Evolutionary conservation across 1,140 invertebrate species (phyloP).

Genomic region (Lineus longissimus): DNA sequence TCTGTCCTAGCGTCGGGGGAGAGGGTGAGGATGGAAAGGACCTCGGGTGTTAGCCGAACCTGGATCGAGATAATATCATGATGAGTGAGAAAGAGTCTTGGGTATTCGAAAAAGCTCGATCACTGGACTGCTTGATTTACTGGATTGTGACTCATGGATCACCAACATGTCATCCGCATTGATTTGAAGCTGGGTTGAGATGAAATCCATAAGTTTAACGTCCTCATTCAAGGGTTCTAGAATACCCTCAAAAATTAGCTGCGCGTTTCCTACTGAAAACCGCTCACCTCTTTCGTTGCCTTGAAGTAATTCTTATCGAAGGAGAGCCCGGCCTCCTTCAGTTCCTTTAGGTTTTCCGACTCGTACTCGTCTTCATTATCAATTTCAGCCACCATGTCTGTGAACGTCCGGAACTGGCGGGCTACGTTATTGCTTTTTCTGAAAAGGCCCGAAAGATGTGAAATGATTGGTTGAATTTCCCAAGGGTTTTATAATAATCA

Average conservation of each 20-base stretch:
- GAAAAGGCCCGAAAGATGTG: constrained; percentile 8
- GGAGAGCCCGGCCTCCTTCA: constrained; percentile 28
- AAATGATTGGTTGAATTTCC: not conserved
- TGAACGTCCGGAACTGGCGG: constrained; percentile 32
- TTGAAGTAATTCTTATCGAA: constrained; percentile 38
- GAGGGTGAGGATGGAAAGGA: constrained; percentile 29
- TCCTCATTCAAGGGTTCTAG: too few relatives aligned
- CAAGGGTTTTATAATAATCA: not conserved
- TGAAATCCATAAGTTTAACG: too few relatives aligned
- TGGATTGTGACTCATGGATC: too few relatives aligned
- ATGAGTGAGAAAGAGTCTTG: not conserved
- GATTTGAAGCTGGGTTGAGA: too few relatives aligned
- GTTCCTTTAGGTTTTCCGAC: constrained; percentile 10
- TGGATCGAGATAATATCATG: not conserved
- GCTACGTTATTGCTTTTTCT: constrained; percentile 21
- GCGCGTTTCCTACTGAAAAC: too few relatives aligned
- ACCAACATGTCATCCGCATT: too few relatives aligned
- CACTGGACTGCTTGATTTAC: too few relatives aligned
- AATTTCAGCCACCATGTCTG: constrained; percentile 35
- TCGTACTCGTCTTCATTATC: constrained; percentile 13
- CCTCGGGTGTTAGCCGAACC: constrained; percentile 8
- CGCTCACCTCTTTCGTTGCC: constrained; percentile 39
- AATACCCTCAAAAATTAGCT: too few relatives aligned
- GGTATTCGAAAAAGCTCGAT: too few relatives aligned
- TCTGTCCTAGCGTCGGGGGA: constrained; percentile 24